Evolutionary conservation across 2,113 vertebrate species (phyloP).

Genomic region (Prunella himalayana): DNA sequence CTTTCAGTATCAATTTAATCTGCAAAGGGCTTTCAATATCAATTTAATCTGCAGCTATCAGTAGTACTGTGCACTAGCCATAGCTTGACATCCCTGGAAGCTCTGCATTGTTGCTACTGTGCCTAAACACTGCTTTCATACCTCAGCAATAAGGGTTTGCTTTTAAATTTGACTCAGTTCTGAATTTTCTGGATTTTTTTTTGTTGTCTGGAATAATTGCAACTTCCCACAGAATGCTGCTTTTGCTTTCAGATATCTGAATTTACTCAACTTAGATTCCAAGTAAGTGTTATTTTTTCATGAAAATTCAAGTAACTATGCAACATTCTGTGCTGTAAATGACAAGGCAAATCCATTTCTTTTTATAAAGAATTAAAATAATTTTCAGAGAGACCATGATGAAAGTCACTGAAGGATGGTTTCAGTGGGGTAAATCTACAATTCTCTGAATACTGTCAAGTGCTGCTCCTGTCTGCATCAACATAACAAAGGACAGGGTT

Average conservation of each 20-base stretch:
- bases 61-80: background rate
- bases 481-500: background rate
- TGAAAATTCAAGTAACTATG: background rate
- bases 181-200: background rate
- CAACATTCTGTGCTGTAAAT: background rate
- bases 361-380: background rate
- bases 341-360: background rate
- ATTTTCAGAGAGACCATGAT: background rate
- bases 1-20: constrained; percentile 39
- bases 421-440: background rate
- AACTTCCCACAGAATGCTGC: background rate
- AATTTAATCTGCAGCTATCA: background rate
- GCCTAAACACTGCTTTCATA: background rate
- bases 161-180: background rate
- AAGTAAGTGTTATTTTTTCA: background rate
- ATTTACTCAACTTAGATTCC: background rate
- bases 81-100: background rate
- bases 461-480: background rate
- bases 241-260: background rate
- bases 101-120: background rate
- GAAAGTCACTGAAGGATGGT: background rate
- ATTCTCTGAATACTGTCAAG: background rate
- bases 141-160: background rate
- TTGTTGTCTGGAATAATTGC: background rate
- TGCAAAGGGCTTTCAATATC: constrained; percentile 26